phyloP scores from a whole-genome alignment of 1,140 invertebrate genomes.

The Pseudobourletiella spinata region DNA sequence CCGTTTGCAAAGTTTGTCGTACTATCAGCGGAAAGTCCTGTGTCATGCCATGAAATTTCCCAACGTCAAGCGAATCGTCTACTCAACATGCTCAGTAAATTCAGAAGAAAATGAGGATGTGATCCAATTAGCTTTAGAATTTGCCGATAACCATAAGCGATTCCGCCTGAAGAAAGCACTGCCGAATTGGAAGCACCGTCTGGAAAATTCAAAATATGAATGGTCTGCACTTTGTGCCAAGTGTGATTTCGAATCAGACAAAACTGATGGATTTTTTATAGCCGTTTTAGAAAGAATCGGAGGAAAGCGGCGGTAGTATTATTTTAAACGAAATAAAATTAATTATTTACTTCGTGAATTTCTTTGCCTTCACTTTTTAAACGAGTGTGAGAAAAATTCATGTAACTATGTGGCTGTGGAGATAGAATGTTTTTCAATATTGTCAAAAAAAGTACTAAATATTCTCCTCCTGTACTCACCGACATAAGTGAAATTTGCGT shows the following conservation, averaged over 20 bases:
- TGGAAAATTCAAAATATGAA: constrained; percentile 45
- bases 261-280: constrained; percentile 89
- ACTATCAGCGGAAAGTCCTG: constrained; percentile 75
- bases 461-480: too few species aligned
- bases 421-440: too few species aligned
- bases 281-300: constrained; percentile 61
- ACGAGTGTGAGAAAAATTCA: too few species aligned
- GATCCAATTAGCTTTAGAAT: constrained; percentile 49
- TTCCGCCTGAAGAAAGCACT: constrained; percentile 32
- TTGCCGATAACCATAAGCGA: constrained; percentile 36
- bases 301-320: too few species aligned
- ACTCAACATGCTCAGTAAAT: constrained; percentile 89
- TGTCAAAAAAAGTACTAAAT: too few species aligned
- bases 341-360: too few species aligned
- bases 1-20: constrained; percentile 56
- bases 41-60: constrained; percentile 79
- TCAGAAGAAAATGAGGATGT: constrained; percentile 89
- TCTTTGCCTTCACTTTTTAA: too few species aligned
- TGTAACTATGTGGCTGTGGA: too few species aligned
- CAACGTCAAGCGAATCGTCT: constrained; percentile 72
- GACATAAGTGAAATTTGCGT: too few species aligned
- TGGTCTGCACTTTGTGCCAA: constrained; percentile 66
- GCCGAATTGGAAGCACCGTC: constrained; percentile 30
- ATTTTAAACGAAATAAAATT: not conserved
- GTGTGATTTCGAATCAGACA: constrained; percentile 59